These are phyloP conservation scores for Chloropsis cyanopogon DNA, from an alignment of 2,113 vertebrate species.

Conservation along the genomic window DNA sequence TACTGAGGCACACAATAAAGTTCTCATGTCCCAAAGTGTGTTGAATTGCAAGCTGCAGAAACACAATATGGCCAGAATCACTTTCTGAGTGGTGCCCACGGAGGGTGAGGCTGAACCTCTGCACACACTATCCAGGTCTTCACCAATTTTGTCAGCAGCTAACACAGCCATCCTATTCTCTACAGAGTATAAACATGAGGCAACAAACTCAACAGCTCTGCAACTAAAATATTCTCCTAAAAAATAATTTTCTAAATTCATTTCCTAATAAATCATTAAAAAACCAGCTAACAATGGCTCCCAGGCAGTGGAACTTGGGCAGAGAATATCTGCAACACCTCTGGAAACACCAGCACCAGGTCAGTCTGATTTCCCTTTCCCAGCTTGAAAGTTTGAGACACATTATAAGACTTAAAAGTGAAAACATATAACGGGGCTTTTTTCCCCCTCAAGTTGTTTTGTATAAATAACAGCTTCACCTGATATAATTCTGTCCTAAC, in stretches of 20 bases:
- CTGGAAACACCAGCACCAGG: neutral
- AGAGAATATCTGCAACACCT: accelerated
- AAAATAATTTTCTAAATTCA: neutral
- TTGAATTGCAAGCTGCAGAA: neutral
- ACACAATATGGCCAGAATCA: accelerated
- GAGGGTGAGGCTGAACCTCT: neutral
- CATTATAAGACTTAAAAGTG: neutral
- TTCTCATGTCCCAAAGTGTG: accelerated
- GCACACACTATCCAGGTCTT: accelerated
- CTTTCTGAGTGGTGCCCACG: neutral
- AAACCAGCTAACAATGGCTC: accelerated
- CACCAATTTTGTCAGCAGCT: neutral
- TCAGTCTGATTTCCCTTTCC: neutral
- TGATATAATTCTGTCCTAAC: neutral
- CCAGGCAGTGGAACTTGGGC: neutral
- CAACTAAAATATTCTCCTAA: neutral
- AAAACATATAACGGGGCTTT: neutral
- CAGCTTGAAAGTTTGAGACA: neutral
- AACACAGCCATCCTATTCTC: neutral
- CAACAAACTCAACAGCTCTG: neutral
- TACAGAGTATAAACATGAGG: neutral
- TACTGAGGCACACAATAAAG: neutral
- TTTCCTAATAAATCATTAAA: neutral
- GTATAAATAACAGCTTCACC: neutral
- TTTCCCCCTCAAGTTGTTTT: neutral